Percentiles rank a stretch among this genome's conserved stretches.
These are phyloP conservation scores for Dissostichus mawsoni DNA, from an alignment of 2,113 vertebrate species.

Conservation along the genomic window DNA sequence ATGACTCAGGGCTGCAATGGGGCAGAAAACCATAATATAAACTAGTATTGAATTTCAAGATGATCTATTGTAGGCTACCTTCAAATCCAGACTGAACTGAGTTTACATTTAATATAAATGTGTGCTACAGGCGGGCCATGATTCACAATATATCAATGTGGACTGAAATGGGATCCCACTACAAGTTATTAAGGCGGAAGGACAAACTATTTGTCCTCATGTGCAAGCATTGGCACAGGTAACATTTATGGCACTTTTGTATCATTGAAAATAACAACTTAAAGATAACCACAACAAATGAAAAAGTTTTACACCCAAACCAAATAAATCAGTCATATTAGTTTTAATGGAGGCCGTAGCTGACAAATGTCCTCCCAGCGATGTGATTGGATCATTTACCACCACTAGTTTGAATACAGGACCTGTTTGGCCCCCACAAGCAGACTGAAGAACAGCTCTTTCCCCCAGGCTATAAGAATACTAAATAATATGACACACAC, in stretches of 20 bases:
- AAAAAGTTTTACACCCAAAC: neutral
- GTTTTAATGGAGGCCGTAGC: neutral
- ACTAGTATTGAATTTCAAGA: neutral
- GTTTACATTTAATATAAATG: neutral
- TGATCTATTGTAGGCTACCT: neutral
- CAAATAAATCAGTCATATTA: neutral
- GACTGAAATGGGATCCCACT: neutral
- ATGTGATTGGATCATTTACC: constrained; percentile 1
- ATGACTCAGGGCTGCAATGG: neutral
- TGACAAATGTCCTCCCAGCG: too few relatives aligned
- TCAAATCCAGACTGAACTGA: neutral
- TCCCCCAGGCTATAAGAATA: too few relatives aligned
- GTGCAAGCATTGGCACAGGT: neutral
- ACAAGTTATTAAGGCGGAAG: neutral
- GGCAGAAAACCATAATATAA: neutral
- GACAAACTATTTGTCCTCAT: neutral
- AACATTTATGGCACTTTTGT: neutral
- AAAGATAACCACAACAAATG: neutral
- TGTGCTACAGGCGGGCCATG: neutral
- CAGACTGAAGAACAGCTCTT: too few relatives aligned
- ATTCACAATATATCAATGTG: neutral
- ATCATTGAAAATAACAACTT: neutral
- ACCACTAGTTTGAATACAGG: too few relatives aligned
- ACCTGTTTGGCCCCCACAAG: too few relatives aligned
- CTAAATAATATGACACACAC: too few relatives aligned